A percentile compares a stretch with the other conserved stretches of the same genome.
Conservation (phyloP, 2,113 vertebrate species). For the Ondatra zibethicus region DNA sequence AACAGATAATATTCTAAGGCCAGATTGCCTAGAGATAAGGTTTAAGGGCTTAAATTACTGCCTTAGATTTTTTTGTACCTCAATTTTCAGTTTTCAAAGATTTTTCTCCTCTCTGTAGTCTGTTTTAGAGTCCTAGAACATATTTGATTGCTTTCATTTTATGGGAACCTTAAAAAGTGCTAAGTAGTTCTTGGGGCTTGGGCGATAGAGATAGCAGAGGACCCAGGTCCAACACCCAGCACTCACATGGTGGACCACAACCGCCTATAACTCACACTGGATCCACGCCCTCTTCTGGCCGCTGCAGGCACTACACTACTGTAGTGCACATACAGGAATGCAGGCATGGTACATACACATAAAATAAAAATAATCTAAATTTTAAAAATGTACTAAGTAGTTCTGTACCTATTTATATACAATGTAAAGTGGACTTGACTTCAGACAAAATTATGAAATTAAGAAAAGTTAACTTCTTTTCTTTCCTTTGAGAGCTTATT, state of each 20-base stretch:
- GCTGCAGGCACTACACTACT: not conserved
- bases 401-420: not conserved
- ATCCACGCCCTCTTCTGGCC: not conserved
- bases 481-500: conserved; percentile 22
- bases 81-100: not conserved
- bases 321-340: not conserved
- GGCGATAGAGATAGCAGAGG: not conserved
- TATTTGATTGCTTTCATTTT: not conserved
- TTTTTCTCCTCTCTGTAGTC: not conserved
- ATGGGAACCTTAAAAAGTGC: not conserved
- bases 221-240: not conserved
- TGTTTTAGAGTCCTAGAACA: not conserved
- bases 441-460: not conserved
- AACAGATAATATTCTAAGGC: not conserved
- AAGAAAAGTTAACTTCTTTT: conserved; percentile 10
- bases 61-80: not conserved
- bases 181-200: not conserved
- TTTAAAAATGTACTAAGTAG: not conserved
- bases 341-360: not conserved
- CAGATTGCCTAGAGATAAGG: not conserved
- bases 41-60: not conserved
- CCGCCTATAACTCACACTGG: not conserved
- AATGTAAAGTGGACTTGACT: conserved; percentile 15
- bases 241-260: not conserved
- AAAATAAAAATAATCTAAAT: not conserved